These are phyloP conservation scores for Morbakka virulenta DNA, from an alignment of 30 jellyfish, hydroid and myxozoan genomes.

Conservation along the genomic window DNA sequence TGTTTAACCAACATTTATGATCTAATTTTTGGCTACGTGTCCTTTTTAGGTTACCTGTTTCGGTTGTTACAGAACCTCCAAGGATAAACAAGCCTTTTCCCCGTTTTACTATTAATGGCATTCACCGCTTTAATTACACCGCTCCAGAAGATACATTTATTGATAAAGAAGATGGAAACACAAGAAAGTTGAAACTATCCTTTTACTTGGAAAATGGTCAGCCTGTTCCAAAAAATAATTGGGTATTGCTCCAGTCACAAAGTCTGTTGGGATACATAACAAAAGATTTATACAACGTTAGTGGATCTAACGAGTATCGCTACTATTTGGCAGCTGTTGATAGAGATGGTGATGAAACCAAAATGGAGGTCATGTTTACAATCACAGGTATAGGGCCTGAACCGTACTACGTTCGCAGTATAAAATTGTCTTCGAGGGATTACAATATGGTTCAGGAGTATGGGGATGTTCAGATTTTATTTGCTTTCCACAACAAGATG, in stretches of 20 bases:
- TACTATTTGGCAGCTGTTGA: neutral
- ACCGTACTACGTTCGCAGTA: neutral
- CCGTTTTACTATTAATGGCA: too few species aligned
- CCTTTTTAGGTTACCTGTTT: neutral
- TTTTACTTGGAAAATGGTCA: constrained; percentile 9
- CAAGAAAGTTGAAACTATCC: constrained; percentile 52
- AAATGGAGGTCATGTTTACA: neutral
- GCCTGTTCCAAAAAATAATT: constrained; percentile 14
- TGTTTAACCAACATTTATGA: too few species aligned
- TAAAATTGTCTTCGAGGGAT: constrained; percentile 5
- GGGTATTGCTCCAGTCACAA: constrained; percentile 59
- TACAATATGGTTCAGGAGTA: constrained; percentile 28
- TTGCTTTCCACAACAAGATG: constrained; percentile 38
- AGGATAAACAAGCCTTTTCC: neutral
- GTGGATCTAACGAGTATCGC: neutral
- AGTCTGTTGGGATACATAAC: neutral
- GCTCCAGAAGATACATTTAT: constrained; percentile 70
- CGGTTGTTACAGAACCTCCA: neutral
- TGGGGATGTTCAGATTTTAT: constrained; percentile 40
- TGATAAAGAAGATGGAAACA: constrained; percentile 90
- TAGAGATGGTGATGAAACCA: neutral
- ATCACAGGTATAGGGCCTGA: neutral
- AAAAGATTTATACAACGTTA: neutral
- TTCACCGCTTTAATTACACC: constrained; percentile 6
- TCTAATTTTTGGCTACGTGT: too few species aligned